These are phyloP conservation scores for Spicauda simplicius DNA, from an alignment of 2,888 invertebrate species.

Conservation along the genomic window DNA sequence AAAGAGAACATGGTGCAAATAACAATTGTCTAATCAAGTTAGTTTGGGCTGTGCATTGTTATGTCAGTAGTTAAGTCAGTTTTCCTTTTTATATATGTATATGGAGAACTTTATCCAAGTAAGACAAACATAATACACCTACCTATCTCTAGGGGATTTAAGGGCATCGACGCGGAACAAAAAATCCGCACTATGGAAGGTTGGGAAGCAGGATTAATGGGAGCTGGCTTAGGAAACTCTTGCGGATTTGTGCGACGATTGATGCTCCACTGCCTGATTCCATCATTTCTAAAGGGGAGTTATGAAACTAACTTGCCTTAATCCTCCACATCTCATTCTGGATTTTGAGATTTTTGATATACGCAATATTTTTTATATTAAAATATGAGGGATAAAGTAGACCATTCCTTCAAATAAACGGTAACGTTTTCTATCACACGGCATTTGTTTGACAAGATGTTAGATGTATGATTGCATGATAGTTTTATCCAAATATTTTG, in stretches of 20 bases:
- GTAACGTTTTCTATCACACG: too few species aligned
- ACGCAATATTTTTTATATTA: too few species aligned
- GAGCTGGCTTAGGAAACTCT: conserved; percentile 22
- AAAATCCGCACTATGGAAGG: conserved; percentile 20
- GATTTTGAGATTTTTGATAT: background rate
- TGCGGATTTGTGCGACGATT: conserved; percentile 11
- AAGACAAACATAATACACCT: background rate
- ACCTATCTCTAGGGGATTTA: background rate
- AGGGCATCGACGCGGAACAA: conserved; percentile 11
- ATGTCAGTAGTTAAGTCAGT: too few species aligned
- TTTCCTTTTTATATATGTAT: too few species aligned
- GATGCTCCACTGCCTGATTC: conserved; percentile 19
- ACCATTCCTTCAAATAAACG: too few species aligned
- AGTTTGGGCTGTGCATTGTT: too few species aligned
- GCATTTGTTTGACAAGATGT: too few species aligned
- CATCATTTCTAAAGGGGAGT: conserved; percentile 14
- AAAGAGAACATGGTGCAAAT: too few species aligned
- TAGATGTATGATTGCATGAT: too few species aligned
- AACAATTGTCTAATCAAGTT: too few species aligned
- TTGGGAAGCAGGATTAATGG: conserved; percentile 29
- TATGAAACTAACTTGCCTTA: conserved; percentile 14
- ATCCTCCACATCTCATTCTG: background rate
- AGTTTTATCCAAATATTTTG: too few species aligned
- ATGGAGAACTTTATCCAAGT: background rate
- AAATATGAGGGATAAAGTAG: too few species aligned